These are phyloP conservation scores for Pterostichus niger DNA, from an alignment of 2,888 invertebrate species.

Conservation along the genomic window DNA sequence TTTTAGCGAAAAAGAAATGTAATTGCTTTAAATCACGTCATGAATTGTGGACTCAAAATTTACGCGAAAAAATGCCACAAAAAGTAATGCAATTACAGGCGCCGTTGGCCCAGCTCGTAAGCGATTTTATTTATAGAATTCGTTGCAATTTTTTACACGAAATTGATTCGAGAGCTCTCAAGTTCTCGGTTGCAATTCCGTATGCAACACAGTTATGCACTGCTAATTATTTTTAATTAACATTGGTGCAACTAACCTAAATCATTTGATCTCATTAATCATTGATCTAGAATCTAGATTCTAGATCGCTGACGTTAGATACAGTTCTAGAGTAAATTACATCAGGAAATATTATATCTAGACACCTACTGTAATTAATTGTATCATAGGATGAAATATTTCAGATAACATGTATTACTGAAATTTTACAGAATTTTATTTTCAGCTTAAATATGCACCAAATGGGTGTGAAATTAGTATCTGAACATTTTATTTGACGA, in stretches of 20 bases:
- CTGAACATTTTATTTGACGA: no score
- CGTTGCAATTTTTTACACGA: background rate
- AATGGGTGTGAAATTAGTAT: no score
- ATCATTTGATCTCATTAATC: conserved; percentile 33
- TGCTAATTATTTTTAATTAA: conserved; percentile 22
- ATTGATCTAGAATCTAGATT: background rate
- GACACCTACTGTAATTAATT: no score
- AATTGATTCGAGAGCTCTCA: background rate
- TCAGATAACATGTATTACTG: no score
- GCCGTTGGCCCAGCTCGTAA: conserved; percentile 15
- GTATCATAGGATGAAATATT: no score
- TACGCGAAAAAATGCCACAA: background rate
- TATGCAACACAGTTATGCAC: conserved; percentile 25
- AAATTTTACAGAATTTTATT: no score
- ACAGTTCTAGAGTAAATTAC: no score
- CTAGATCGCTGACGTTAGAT: no score
- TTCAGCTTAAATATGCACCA: no score
- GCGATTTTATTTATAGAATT: conserved; percentile 16
- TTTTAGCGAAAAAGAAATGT: conserved; percentile 36
- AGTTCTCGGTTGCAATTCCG: conserved; percentile 17
- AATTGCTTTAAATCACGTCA: conserved; percentile 48
- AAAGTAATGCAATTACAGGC: conserved; percentile 15
- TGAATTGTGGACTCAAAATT: conserved; percentile 29
- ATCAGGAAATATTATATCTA: no score
- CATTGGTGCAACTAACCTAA: conserved; percentile 23